Base-by-base conservation (phyloP, 2,113 vertebrate genomes). In the Arothron firmamentum region DNA sequence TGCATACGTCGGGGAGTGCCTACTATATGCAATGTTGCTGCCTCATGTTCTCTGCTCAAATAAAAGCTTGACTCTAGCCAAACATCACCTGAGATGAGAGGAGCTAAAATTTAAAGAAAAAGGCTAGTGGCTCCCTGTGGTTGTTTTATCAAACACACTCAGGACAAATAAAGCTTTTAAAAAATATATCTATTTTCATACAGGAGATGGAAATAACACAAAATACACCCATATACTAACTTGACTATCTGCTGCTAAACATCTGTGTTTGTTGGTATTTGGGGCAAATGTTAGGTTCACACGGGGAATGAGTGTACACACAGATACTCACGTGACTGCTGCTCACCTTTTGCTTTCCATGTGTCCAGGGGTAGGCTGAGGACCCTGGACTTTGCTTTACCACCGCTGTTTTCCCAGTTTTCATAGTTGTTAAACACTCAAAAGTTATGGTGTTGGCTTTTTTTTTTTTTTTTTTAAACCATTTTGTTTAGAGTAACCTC, bases 131-230 rank as follows among this genome's bases (percentile, higher is more conserved):
- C 59, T 86, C 78, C 79, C 66, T 80, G 74, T 56, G 70, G 78
- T 75, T 70, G 72, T 78, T 74, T 70, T 70, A 82, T 81, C 70
- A 87, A 78, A 89, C 82, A 85, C 72, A 79, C 89, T 91, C 89
- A 90, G 89, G 89, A 89, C 74, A 85, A 82, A 85, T 69, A 85
- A 77, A 74, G 59, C 70, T 85, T 83, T 77, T 60, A 72, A 77
- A 79, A 46, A 72, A 45, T 23, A 72, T 76, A 70, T 87, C 65
- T 88, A 90, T 90, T 90, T 90, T 90, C 88, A 85, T 89, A 89
- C 74, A 72, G 81, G 77, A 87, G 61, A 46, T 20, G 74, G 47
- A 78, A 78, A 79, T 63, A 77, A 79, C 58, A 54, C 67, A 81
- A 72, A 85, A 67, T 67, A 81, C 77, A 76, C 78, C 80, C 78